Conservation (phyloP, 1,140 invertebrate genomes). For the Scylla paramamosain region DNA sequence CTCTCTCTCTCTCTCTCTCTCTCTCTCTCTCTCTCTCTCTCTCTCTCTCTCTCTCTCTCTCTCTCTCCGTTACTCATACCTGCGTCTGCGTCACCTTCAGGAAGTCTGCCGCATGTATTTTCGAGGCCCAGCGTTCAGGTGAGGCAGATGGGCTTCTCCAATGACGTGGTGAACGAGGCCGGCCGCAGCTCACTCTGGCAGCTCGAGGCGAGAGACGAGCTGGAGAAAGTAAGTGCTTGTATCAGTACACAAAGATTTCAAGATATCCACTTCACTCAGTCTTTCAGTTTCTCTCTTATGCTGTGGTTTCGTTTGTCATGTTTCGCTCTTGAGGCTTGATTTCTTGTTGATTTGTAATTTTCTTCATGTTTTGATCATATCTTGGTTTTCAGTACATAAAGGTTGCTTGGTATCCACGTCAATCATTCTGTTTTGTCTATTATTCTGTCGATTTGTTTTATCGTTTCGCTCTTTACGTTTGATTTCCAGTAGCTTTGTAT, state of each 20-base stretch:
- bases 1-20: neutral
- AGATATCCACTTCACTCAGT: neutral
- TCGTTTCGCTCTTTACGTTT: too few relatives aligned
- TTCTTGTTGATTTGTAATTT: too few relatives aligned
- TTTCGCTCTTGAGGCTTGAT: too few relatives aligned
- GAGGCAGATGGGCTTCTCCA: neutral
- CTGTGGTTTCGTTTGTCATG: neutral
- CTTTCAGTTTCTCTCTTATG: neutral
- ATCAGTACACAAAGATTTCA: neutral
- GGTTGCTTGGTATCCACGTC: too few relatives aligned
- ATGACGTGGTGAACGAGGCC: constrained; percentile 40
- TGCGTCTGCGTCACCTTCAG: too few relatives aligned
- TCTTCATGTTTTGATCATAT: too few relatives aligned
- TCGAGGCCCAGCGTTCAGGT: neutral
- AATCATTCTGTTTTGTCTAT: too few relatives aligned
- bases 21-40: neutral
- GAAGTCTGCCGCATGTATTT: neutral
- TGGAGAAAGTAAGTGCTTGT: constrained; percentile 27
- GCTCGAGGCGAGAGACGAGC: neutral
- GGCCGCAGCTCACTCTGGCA: neutral
- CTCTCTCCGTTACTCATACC: too few relatives aligned
- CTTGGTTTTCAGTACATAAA: too few relatives aligned
- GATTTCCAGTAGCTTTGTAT: too few relatives aligned
- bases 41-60: too few relatives aligned
- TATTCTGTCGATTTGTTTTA: too few relatives aligned